phyloP scores from a whole-genome alignment of 2,113 vertebrate species.

The Cyprinodon brontotheroides region DNA sequence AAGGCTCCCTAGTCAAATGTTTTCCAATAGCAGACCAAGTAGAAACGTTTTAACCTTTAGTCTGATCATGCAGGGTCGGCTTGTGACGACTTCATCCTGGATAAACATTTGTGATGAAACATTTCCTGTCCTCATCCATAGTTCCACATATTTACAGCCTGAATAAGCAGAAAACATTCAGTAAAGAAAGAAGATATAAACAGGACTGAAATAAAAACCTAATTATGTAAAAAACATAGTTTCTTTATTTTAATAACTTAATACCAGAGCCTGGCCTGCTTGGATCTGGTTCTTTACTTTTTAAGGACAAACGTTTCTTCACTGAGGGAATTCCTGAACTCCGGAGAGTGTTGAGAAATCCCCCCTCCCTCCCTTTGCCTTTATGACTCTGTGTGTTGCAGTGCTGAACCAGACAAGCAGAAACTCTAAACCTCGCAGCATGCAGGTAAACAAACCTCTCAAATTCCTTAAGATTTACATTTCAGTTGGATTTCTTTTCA shows the following conservation, averaged over 20 bases:
- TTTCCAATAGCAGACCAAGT: not conserved
- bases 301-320: constrained; percentile 19
- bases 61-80: not conserved
- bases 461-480: not conserved
- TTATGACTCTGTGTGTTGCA: constrained; percentile 1
- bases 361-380: not conserved
- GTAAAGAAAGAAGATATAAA: not conserved
- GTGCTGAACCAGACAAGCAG: constrained; percentile 7
- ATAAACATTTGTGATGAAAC: constrained; percentile 42
- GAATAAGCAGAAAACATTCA: not conserved
- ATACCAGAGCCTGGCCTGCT: not conserved
- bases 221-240: constrained; percentile 1
- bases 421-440: constrained; percentile 32
- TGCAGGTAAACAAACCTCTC: constrained; percentile 63
- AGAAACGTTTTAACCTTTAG: constrained; percentile 30
- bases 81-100: not conserved
- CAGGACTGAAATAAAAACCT: not conserved
- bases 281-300: not conserved
- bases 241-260: constrained; percentile 6
- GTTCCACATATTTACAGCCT: not conserved
- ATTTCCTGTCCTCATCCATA: not conserved
- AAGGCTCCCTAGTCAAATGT: not conserved
- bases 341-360: constrained; percentile 29
- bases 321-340: constrained; percentile 45
- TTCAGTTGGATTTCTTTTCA: not conserved